phyloP scores from a whole-genome alignment of 2,113 vertebrate genomes.

The Megaceryle maxima region DNA sequence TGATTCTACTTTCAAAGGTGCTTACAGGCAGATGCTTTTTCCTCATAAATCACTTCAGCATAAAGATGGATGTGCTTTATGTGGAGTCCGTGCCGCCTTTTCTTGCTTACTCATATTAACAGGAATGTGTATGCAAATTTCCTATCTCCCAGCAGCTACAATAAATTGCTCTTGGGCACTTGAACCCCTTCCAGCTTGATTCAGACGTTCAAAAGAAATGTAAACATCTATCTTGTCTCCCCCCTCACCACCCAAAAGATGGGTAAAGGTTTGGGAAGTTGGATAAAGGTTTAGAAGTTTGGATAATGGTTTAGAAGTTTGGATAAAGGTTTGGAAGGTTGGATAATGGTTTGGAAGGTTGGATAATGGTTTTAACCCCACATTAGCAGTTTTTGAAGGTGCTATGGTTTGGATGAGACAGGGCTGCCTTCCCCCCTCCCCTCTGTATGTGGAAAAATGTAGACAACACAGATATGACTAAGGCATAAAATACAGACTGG shows the following conservation, averaged over 20 bases:
- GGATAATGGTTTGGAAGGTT: neutral
- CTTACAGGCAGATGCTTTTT: neutral
- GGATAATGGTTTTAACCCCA: neutral
- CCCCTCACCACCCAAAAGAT: neutral
- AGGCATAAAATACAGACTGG: neutral
- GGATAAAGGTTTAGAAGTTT: neutral
- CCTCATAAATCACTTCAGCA: neutral
- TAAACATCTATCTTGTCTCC: neutral
- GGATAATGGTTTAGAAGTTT: neutral
- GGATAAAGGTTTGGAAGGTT: neutral
- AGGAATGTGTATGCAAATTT: conserved; percentile 1
- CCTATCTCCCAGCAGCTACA: neutral
- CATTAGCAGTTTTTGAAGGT: neutral
- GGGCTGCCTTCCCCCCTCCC: neutral
- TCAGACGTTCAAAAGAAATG: conserved; percentile 5
- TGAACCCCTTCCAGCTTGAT: conserved; percentile 8
- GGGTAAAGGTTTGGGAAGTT: neutral
- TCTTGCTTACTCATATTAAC: neutral
- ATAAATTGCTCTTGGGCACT: neutral
- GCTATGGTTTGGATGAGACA: neutral
- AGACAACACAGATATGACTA: neutral
- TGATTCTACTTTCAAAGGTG: neutral
- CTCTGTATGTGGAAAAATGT: neutral
- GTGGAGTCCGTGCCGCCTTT: neutral
- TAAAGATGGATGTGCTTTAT: neutral